phyloP scores from a whole-genome alignment of 1,140 invertebrate species.

The Heliconius hermathena region DNA sequence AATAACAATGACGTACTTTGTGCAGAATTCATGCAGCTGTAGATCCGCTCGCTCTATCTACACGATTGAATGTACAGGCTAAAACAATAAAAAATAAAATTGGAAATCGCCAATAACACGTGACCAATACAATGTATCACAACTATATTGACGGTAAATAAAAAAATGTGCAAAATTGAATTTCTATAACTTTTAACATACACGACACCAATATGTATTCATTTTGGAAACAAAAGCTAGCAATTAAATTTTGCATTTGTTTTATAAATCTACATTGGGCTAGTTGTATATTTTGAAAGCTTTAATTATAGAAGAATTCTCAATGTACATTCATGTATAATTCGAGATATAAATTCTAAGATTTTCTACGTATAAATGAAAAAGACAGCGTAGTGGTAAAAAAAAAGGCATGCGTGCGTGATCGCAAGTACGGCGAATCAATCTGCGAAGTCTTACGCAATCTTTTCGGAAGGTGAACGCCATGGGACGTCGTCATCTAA shows the following conservation, averaged over 20 bases:
- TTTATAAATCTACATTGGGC: not conserved
- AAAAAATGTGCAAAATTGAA: slow-evolving; percentile 35
- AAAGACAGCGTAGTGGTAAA: slow-evolving; percentile 42
- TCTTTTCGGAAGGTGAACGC: slow-evolving; percentile 94
- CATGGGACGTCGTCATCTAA: slow-evolving; percentile 94
- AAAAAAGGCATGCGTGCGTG: slow-evolving; percentile 60
- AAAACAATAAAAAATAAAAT: slow-evolving; percentile 65
- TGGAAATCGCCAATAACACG: slow-evolving; percentile 38
- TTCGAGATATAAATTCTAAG: not conserved
- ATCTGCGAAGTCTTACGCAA: slow-evolving; percentile 86
- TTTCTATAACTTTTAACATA: not conserved
- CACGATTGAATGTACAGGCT: slow-evolving; percentile 66
- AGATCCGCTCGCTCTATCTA: slow-evolving; percentile 65
- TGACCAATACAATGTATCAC: slow-evolving; percentile 5
- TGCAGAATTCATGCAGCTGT: slow-evolving; percentile 67
- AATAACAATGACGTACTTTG: slow-evolving; percentile 61
- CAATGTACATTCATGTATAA: not conserved
- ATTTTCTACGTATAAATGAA: slow-evolving; percentile 28
- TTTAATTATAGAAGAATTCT: not conserved
- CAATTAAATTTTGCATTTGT: slow-evolving; percentile 28
- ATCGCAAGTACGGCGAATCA: slow-evolving; percentile 50
- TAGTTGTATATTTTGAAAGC: not conserved
- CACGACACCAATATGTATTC: not conserved
- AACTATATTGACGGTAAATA: slow-evolving; percentile 30
- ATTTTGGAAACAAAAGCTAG: not conserved